Conservation (phyloP, 2,888 invertebrate genomes). For the Orthonychiurus folsomi region DNA sequence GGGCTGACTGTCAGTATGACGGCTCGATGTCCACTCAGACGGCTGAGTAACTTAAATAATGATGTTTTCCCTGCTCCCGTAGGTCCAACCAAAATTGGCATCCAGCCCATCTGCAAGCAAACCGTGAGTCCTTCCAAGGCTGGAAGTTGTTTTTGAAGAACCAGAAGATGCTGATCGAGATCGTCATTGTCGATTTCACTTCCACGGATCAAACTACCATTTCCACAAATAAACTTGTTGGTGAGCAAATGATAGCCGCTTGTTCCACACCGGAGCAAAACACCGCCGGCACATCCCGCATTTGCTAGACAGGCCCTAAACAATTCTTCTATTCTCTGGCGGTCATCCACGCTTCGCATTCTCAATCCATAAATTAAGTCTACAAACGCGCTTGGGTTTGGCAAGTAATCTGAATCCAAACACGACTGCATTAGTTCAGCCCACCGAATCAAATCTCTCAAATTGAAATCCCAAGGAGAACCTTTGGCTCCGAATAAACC, state of each 20-base stretch:
- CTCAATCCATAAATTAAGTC: slow-evolving; percentile 76
- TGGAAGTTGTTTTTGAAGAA: slow-evolving; percentile 53
- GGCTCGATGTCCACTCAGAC: slow-evolving; percentile 63
- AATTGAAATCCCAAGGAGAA: slow-evolving; percentile 93
- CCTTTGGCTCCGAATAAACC: slow-evolving; percentile 69
- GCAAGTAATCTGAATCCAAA: slow-evolving; percentile 42
- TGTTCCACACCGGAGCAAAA: slow-evolving; percentile 24
- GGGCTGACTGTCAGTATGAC: slow-evolving; percentile 73
- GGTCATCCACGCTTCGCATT: slow-evolving; percentile 72
- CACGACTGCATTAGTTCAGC: slow-evolving; percentile 48
- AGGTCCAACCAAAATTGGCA: slow-evolving; percentile 72
- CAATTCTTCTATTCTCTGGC: slow-evolving; percentile 52
- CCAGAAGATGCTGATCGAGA: slow-evolving; percentile 44
- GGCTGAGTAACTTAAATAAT: slow-evolving; percentile 64
- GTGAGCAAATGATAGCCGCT: slow-evolving; percentile 8
- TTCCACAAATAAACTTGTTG: slow-evolving; percentile 25
- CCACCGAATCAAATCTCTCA: slow-evolving; percentile 90
- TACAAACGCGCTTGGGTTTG: slow-evolving; percentile 55
- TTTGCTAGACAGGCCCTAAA: slow-evolving; percentile 13
- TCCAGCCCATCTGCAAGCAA: slow-evolving; percentile 85
- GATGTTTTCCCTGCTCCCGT: slow-evolving; percentile 72
- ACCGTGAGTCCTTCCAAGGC: slow-evolving; percentile 69
- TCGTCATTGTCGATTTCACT: slow-evolving; percentile 5
- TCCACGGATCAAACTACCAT: slow-evolving; percentile 7
- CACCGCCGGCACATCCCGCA: neutral